These are phyloP conservation scores for Eremophila alpestris DNA, from an alignment of 2,797 vertebrate species.

Conservation along the genomic window DNA sequence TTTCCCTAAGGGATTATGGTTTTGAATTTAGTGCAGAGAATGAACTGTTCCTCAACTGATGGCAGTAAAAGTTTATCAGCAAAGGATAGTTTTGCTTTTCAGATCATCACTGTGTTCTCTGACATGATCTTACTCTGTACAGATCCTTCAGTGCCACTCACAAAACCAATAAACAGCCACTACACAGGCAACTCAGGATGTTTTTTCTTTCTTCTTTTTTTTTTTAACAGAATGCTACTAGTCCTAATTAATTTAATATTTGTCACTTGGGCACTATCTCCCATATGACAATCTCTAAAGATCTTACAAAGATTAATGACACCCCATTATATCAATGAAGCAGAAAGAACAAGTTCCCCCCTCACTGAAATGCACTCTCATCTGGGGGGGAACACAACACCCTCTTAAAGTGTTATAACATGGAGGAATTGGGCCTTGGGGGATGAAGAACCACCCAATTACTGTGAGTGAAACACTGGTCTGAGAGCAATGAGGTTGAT, in stretches of 20 bases:
- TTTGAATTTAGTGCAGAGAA: conserved; percentile 39
- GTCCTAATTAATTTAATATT: conserved; percentile 55
- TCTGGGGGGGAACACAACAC: not conserved
- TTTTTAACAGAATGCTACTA: not conserved
- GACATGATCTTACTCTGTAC: not conserved
- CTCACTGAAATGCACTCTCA: not conserved
- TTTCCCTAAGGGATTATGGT: conserved; percentile 44
- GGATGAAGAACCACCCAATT: not conserved
- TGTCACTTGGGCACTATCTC: conserved; percentile 33
- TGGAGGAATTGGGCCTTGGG: not conserved
- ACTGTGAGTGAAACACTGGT: not conserved
- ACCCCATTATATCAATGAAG: conserved; percentile 12
- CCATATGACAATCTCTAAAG: conserved; percentile 19
- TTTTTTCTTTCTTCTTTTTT: not conserved
- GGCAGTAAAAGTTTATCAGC: conserved; percentile 45
- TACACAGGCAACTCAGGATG: not conserved
- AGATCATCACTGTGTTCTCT: conserved; percentile 6
- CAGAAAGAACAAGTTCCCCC: conserved; percentile 28
- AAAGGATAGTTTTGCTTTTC: conserved; percentile 42
- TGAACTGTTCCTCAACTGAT: conserved; percentile 34
- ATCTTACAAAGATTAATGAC: conserved; percentile 42
- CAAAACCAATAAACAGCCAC: conserved; percentile 25
- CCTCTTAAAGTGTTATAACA: not conserved
- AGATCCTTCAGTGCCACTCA: conserved; percentile 17
- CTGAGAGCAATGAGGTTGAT: not conserved